These are phyloP conservation scores for Toxonevra muliebris DNA, from an alignment of 2,888 invertebrate species.

Conservation along the genomic window DNA sequence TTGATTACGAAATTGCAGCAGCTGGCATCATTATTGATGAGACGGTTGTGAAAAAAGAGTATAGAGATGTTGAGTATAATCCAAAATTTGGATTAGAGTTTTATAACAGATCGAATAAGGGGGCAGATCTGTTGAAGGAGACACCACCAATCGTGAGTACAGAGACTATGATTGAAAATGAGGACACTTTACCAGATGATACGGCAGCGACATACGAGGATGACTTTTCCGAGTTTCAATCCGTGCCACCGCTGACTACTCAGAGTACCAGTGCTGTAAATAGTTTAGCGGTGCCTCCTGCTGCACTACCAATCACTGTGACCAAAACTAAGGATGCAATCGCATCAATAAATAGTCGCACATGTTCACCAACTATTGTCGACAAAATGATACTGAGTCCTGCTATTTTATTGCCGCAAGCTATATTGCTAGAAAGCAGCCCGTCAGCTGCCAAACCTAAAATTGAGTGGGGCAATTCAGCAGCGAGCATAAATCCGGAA, in stretches of 20 bases:
- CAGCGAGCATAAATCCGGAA: slow-evolving; percentile 63
- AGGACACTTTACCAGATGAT: slow-evolving; percentile 4
- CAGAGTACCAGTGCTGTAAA: slow-evolving; percentile 6
- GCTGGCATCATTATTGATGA: slow-evolving; percentile 64
- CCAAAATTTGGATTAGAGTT: slow-evolving; percentile 54
- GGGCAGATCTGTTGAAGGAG: not conserved
- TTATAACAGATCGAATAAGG: not conserved
- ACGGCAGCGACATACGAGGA: slow-evolving; percentile 56
- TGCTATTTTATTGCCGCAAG: slow-evolving; percentile 58
- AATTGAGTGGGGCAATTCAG: slow-evolving; percentile 68
- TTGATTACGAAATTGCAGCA: slow-evolving; percentile 64
- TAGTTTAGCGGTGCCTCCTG: too few species aligned
- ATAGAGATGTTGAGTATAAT: slow-evolving; percentile 64
- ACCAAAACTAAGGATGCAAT: slow-evolving; percentile 37
- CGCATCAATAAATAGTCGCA: slow-evolving; percentile 40
- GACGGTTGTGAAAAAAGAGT: slow-evolving; percentile 65
- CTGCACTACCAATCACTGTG: slow-evolving; percentile 35
- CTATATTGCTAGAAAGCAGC: slow-evolving; percentile 51
- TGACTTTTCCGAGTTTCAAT: slow-evolving; percentile 67
- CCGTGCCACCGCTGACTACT: slow-evolving; percentile 49
- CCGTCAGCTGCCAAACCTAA: slow-evolving; percentile 48
- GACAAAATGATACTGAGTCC: slow-evolving; percentile 62
- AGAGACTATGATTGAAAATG: not conserved
- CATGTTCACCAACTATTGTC: slow-evolving; percentile 48
- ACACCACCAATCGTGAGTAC: not conserved